Base-by-base conservation (phyloP, 2,113 vertebrate species). In the Thymallus thymallus region DNA sequence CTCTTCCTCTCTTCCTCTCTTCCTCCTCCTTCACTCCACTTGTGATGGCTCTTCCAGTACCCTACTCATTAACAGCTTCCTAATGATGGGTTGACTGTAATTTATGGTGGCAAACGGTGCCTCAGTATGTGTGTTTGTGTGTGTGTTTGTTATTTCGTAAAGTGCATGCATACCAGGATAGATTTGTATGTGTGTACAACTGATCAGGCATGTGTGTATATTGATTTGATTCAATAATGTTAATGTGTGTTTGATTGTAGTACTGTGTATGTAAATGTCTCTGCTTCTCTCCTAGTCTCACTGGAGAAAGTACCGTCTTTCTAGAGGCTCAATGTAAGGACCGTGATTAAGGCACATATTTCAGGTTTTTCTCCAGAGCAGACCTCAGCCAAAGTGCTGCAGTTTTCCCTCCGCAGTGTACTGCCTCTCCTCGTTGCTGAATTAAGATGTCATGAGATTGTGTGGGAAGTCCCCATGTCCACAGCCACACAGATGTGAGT, bases 11-110 rank as follows among this genome's bases (percentile, higher is more conserved):
- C 0, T 1, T 10, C 63, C 72, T 77, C 76, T 81, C 78, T 72
- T 78, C 76, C 80, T 84, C 82, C 86, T 84, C 81, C 81, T 65
- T 76, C 22, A 58, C 82, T 85, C 82, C 84, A 89, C 89, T 89
- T 91, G 88, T 90, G 87, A 85, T 80, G 72, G 76, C 83, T 66
- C 79, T 78, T 80, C 29, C 83, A 80, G 79, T 80, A 80, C 80
- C 88, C 87, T 88, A 88, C 92, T 92, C 91, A 93, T 93, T 92
- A 92, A 91, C 85, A 88, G 88, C 83, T 86, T 88, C 85, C 88
- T 89, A 92, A 90, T 88, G 88, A 92, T 90, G 86, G 91, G 82
- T 81, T 23, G 74, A 79, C 87, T 88, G 86, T 87, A 85, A 88
- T 90, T 91, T 87, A 90, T 76, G 77, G 78, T 80, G 85, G 80